Percentiles rank a stretch among this genome's conserved stretches.
Evolutionary conservation across 2,888 invertebrate genomes (phyloP).

Genomic region (Acanthosepion esculentum): DNA sequence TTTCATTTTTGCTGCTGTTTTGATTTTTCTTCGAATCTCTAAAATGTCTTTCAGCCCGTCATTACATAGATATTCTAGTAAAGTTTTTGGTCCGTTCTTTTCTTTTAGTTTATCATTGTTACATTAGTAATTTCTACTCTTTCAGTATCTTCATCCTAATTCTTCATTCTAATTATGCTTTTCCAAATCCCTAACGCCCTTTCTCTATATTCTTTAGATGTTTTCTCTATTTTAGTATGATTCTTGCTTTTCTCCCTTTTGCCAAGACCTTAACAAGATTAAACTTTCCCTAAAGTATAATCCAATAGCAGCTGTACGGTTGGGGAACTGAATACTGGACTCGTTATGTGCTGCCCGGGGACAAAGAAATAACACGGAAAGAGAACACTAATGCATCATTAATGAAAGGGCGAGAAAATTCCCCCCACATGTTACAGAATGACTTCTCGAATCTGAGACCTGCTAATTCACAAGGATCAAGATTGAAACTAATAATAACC

Average conservation of each 20-base stretch:
- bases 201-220: too few species aligned
- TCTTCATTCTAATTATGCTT: too few species aligned
- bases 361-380: neutral
- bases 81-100: too few species aligned
- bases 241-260: fast-evolving
- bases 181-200: too few species aligned
- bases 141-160: too few species aligned
- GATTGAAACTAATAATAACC: neutral
- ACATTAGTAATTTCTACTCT: too few species aligned
- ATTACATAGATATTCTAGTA: too few species aligned
- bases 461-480: neutral
- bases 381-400: neutral
- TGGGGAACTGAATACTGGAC: neutral
- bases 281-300: neutral
- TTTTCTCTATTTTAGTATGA: too few species aligned
- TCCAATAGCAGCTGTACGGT: neutral
- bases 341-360: neutral
- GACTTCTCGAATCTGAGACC: neutral
- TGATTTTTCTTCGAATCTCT: too few species aligned
- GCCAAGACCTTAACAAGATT: neutral
- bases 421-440: neutral
- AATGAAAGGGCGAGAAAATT: neutral
- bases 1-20: too few species aligned
- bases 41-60: too few species aligned
- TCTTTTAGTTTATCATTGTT: too few species aligned